Evolutionary conservation across 2,797 vertebrate species (phyloP).

Genomic region (Microctenopoma steveboyesi): DNA sequence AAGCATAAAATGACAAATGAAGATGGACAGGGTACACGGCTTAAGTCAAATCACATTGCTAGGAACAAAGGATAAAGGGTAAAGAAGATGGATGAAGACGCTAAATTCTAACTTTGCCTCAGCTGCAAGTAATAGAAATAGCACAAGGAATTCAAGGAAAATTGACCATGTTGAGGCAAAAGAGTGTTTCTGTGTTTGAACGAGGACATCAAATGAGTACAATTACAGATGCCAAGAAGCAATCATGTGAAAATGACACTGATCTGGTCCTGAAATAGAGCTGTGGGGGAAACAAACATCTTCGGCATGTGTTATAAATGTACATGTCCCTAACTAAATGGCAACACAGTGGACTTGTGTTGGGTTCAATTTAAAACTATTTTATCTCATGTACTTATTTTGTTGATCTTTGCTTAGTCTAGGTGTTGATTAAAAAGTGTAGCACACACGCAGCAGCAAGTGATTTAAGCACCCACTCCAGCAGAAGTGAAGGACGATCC

Average conservation of each 20-base stretch:
- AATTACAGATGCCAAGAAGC: constrained; percentile 37
- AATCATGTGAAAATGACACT: constrained; percentile 27
- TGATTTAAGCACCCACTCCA: too few relatives aligned
- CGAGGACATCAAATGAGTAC: constrained; percentile 22
- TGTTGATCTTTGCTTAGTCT: too few relatives aligned
- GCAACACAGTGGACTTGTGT: background rate
- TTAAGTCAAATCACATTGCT: constrained; percentile 59
- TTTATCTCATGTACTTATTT: too few relatives aligned
- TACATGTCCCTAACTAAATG: background rate
- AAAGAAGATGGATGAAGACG: constrained; percentile 56
- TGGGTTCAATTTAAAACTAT: too few relatives aligned
- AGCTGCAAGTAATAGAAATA: constrained; percentile 46
- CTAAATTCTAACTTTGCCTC: constrained; percentile 45
- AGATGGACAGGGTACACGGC: constrained; percentile 66
- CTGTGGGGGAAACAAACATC: constrained; percentile 27
- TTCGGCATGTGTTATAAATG: background rate
- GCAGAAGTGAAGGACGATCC: too few relatives aligned
- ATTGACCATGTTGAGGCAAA: constrained; percentile 31
- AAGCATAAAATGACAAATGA: constrained; percentile 67
- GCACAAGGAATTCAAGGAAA: constrained; percentile 19
- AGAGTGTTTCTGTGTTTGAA: constrained; percentile 25
- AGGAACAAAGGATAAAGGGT: constrained; percentile 59
- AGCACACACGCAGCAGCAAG: too few relatives aligned
- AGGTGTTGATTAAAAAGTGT: too few relatives aligned
- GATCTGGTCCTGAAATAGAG: constrained; percentile 32